A percentile compares a stretch with the other conserved stretches of the same genome.
These are phyloP conservation scores for Cryptophagus acutangulus DNA, from an alignment of 2,888 invertebrate genomes.

Conservation along the genomic window DNA sequence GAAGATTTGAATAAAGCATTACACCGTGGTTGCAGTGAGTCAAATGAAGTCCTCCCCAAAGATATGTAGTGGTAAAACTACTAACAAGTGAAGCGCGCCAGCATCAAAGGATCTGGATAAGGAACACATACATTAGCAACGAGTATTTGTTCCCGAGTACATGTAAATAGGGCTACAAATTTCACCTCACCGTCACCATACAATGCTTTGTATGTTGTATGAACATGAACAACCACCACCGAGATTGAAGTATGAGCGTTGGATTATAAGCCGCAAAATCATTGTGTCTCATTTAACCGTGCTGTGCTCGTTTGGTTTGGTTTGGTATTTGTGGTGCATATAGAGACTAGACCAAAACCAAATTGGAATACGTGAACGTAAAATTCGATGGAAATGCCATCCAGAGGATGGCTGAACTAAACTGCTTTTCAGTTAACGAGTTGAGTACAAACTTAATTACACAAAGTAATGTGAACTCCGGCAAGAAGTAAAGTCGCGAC, in stretches of 20 bases:
- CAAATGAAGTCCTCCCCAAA: constrained; percentile 2
- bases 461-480: constrained; percentile 35
- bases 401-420: constrained; percentile 13
- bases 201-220: background rate
- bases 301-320: too few species aligned
- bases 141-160: background rate
- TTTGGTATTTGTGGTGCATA: constrained; percentile 1
- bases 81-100: background rate
- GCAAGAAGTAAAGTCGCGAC: constrained; percentile 33
- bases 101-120: constrained; percentile 1
- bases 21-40: background rate
- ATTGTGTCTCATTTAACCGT: constrained; percentile 2
- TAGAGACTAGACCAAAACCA: constrained; percentile 2
- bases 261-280: background rate
- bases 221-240: too few species aligned
- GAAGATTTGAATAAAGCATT: constrained; percentile 1
- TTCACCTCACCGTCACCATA: background rate
- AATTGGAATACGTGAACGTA: constrained; percentile 19
- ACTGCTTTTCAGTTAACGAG: constrained; percentile 30
- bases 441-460: constrained; percentile 36
- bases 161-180: background rate
- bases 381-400: constrained; percentile 21
- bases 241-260: constrained; percentile 2
- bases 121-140: constrained; percentile 2
- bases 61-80: background rate